Evolutionary conservation across 2,113 vertebrate genomes (phyloP), one percentile per base, ranked within the genome.

Genomic region (Halichoeres trimaculatus): DNA sequence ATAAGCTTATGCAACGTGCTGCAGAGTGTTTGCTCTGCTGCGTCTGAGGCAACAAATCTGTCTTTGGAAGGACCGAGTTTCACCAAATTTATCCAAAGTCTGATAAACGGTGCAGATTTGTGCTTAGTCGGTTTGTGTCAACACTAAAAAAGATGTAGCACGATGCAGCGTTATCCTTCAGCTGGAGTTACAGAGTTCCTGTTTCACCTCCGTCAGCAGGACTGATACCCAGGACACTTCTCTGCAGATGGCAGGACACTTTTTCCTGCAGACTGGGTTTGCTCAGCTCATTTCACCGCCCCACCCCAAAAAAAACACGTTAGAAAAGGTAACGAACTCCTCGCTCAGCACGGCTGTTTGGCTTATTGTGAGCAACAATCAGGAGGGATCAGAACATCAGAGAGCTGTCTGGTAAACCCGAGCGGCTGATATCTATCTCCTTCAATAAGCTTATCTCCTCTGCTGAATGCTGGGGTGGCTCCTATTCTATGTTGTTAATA

Each of bases 361-460:
- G 51, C 26, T 54, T 6, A 17, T 8, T 63, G 51, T 20, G 16
- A 60, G 41, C 11, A 40, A 47, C 59, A 51, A 51, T 70, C 66
- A 34, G 50, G 2, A 14, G 19, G 23, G 54, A 81, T 76, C 61
- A 55, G 17, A 20, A 41, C 61, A 69, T 5, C 66, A 20, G 24
- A 1, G 61, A 53, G 23, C 11, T 69, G 48, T 59, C 20, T 51
- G 70, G 11, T 64, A 68, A 67, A 80, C 56, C 60, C 41, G 40
- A 30, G 26, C 13, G 30, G 54, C 48, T 54, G 72, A 67, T 79
- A 26, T 17, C 2, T 47, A 78, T 88, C 62, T 48, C 34, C 48
- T 22, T n/a, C 10, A 43, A 72, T 51, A 62, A 38, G 30, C 35
- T 57, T 41, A 70, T 80, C 40, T 66, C 5, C 6, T 16, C 45